These are phyloP conservation scores for Agrochola lychnidis DNA, from an alignment of 2,888 invertebrate genomes.

Conservation along the genomic window DNA sequence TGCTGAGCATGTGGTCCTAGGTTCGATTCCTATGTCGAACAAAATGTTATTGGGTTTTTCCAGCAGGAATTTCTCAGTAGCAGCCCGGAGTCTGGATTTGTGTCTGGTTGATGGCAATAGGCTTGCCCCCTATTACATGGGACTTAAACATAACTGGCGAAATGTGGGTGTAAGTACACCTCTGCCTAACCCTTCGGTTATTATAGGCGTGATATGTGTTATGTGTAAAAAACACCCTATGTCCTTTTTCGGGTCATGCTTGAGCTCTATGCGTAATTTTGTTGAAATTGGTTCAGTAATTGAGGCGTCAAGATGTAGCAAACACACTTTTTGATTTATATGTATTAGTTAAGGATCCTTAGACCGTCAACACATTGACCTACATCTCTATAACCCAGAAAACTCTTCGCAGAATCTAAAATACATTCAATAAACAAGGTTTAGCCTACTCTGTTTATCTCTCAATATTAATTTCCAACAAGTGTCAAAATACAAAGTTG, in stretches of 20 bases:
- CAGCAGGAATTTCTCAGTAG: no score
- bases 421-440: constrained; percentile 41
- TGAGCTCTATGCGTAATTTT: neutral
- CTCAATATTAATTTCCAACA: constrained; percentile 21
- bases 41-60: no score
- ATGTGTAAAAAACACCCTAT: neutral
- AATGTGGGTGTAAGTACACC: no score
- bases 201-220: no score
- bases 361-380: neutral
- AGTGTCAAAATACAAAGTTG: constrained; percentile 45
- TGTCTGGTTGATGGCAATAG: no score
- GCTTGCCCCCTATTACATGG: no score
- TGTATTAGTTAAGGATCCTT: neutral
- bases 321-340: neutral
- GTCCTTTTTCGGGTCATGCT: neutral
- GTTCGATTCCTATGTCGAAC: no score
- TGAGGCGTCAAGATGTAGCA: neutral
- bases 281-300: neutral
- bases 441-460: constrained; percentile 22
- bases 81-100: no score
- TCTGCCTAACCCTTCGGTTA: neutral
- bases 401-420: constrained; percentile 21
- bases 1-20: no score
- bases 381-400: constrained; percentile 18
- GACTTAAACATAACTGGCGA: no score